These are phyloP conservation scores for Alfaro cultratus DNA, from an alignment of 2,797 vertebrate species.

Conservation along the genomic window DNA sequence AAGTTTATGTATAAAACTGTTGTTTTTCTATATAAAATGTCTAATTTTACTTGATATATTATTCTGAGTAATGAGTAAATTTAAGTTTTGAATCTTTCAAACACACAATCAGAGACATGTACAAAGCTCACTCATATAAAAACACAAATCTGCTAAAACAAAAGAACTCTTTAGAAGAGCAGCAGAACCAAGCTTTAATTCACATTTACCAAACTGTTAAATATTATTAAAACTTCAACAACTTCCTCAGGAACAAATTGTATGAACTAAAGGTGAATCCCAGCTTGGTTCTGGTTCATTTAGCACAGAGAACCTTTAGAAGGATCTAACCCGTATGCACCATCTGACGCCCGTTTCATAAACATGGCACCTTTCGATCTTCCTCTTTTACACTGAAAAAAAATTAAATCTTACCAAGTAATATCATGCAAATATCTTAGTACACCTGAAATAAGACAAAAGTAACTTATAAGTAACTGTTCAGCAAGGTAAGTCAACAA, in stretches of 20 bases:
- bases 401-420: too few relatives aligned
- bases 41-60: neutral
- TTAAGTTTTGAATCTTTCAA: neutral
- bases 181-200: conserved; percentile 22
- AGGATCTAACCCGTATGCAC: conserved; percentile 68
- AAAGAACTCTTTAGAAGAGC: conserved; percentile 3
- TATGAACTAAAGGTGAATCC: conserved; percentile 16
- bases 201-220: conserved; percentile 4
- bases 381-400: neutral
- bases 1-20: conserved; percentile 8
- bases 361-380: neutral
- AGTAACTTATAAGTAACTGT: too few relatives aligned
- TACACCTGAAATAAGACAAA: too few relatives aligned
- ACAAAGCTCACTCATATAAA: conserved; percentile 20
- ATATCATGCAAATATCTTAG: too few relatives aligned
- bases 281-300: conserved; percentile 33
- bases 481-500: too few relatives aligned
- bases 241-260: neutral
- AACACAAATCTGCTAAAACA: conserved; percentile 49
- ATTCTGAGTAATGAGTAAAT: neutral
- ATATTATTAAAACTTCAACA: neutral
- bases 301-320: conserved; percentile 47
- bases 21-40: neutral
- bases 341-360: conserved; percentile 12
- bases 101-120: conserved; percentile 7